Evolutionary conservation across 2,113 vertebrate species (phyloP).

Genomic region (Cephalopterus ornatus): DNA sequence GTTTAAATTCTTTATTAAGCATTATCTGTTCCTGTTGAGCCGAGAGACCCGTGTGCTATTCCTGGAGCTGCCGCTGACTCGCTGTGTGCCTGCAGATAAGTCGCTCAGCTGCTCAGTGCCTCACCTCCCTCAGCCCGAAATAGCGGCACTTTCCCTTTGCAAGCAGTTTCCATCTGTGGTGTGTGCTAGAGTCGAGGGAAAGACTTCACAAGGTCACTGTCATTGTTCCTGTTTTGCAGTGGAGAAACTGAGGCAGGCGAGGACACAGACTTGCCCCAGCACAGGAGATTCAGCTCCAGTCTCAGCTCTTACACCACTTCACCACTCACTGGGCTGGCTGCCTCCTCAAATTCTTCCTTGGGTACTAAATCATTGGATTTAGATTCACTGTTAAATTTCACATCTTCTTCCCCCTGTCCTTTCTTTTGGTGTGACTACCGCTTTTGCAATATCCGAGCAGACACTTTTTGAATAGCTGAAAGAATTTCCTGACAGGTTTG

Average conservation of each 20-base stretch:
- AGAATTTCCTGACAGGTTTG: constrained; percentile 6
- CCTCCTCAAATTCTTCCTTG: neutral
- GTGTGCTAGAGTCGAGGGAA: neutral
- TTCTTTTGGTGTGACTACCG: neutral
- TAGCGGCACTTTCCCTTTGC: neutral
- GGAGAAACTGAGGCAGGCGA: constrained; percentile 29
- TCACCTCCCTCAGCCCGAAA: neutral
- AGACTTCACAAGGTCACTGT: neutral
- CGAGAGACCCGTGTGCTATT: neutral
- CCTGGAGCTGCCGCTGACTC: neutral
- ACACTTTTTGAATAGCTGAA: neutral
- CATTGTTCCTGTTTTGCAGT: neutral
- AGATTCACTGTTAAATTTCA: neutral
- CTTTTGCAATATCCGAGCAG: neutral
- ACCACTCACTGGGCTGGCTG: neutral
- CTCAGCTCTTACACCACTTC: neutral
- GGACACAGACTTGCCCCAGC: neutral
- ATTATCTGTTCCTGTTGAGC: neutral
- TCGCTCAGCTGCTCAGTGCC: neutral
- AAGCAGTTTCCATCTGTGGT: constrained; percentile 12
- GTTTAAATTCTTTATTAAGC: constrained; percentile 38
- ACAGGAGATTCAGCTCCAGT: rapidly evolving
- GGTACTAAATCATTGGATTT: neutral
- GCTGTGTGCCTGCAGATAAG: constrained; percentile 37
- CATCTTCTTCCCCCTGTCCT: neutral